Conservation (phyloP, 2,113 vertebrate genomes). For the Centropus unirufus region DNA sequence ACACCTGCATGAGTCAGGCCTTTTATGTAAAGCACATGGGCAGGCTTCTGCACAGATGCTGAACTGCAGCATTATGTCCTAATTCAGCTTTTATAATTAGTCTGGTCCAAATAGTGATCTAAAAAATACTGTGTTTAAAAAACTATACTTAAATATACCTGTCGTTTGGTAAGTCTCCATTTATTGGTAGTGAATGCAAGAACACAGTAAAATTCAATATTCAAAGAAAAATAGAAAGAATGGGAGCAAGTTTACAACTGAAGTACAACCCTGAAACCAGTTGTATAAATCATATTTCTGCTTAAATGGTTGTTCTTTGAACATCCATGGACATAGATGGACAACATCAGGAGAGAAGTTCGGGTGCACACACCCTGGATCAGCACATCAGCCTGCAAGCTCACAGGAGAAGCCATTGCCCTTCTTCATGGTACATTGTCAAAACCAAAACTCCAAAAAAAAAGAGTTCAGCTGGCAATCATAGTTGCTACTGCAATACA, state of each 20-base stretch:
- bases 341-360: not conserved
- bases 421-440: not conserved
- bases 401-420: not conserved
- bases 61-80: not conserved
- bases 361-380: not conserved
- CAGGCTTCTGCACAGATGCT: not conserved
- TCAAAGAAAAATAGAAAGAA: not conserved
- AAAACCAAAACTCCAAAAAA: not conserved
- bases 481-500: not conserved
- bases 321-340: not conserved
- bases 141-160: not conserved
- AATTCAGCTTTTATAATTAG: slow-evolving; percentile 1
- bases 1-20: slow-evolving; percentile 34
- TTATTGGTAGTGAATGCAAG: not conserved
- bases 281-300: not conserved
- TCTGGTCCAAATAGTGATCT: not conserved
- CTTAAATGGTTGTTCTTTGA: not conserved
- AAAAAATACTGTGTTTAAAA: not conserved
- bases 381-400: not conserved
- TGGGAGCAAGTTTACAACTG: not conserved
- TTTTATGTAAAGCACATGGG: not conserved
- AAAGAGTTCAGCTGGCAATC: not conserved
- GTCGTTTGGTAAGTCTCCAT: not conserved
- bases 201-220: not conserved
- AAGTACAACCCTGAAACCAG: not conserved